Base-by-base conservation (phyloP, 2,113 vertebrate species). In the Cochlearius cochlearius region DNA sequence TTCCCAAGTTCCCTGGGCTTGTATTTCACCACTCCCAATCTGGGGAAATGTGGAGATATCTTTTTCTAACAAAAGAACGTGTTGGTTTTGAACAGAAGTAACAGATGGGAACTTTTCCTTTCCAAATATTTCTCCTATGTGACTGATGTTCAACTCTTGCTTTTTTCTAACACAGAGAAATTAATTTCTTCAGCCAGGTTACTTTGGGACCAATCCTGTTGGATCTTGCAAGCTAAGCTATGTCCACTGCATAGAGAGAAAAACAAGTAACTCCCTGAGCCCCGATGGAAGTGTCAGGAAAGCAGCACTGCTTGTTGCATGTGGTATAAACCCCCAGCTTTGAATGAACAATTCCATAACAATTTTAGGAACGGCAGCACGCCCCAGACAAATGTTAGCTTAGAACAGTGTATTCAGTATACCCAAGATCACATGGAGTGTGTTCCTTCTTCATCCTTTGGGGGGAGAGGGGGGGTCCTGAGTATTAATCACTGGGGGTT, bases 91-190 rank as follows among this genome's bases (percentile, higher is more conserved):
- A 92, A 69, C 69, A 79, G 80, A 94, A 95, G 45, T 87, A 89
- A 90, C 55, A 87, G 81, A 95, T 71, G 81, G 84, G 89, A 95
- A 90, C 58, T 90, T 91, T 62, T 84, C 86, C 84, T 90, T 92
- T 91, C 87, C 69, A 95, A 95, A 82, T 93, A 96, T 82, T 94
- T 95, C 74, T 93, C 66, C 78, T 82, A 2, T 26, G 36, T 50
- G 63, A 60, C 38, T 66, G n/a, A 56, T 1, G 0, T 49, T 84
- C 83, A 84, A 21, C 39, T 80, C 75, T 43, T 47, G 26, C 10
- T 74, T 41, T 89, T 95, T 92, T 86, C 30, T 84, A 92, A 52
- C 55, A 56, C 36, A 56, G 26, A 86, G 45, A 79, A 72, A 89
- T 80, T 19, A 47, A 84, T 92, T 75, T 64, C 47, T 81, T 41